A percentile compares a stretch with the other conserved stretches of the same genome.
These are phyloP conservation scores for Hesperia comma DNA, from an alignment of 2,888 invertebrate species.

Conservation along the genomic window DNA sequence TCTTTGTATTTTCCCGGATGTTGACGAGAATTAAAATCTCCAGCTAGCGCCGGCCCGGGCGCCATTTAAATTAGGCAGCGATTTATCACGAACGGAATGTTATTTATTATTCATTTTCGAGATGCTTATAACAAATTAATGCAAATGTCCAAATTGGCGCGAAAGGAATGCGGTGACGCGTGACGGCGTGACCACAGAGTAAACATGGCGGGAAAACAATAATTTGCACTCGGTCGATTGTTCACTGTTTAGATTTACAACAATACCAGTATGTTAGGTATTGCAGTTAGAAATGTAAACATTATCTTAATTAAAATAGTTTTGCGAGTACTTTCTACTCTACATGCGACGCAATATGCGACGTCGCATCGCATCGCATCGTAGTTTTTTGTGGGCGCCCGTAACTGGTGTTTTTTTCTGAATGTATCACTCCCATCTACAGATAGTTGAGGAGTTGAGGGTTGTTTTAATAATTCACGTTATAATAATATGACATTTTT, in stretches of 20 bases:
- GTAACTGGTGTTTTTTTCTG: no score
- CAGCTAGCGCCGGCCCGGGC: constrained; percentile 58
- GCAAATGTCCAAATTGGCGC: constrained; percentile 57
- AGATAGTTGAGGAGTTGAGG: no score
- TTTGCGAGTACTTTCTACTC: no score
- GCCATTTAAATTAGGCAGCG: constrained; percentile 61
- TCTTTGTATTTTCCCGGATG: constrained; percentile 48
- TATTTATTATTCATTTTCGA: constrained; percentile 57
- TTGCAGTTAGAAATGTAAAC: constrained; percentile 3
- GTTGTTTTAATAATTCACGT: no score
- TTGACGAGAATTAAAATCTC: constrained; percentile 52
- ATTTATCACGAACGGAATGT: constrained; percentile 57
- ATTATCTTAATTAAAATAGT: not conserved
- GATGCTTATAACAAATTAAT: constrained; percentile 65
- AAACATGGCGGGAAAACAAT: constrained; percentile 49
- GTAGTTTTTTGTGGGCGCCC: no score
- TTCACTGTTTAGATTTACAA: not conserved
- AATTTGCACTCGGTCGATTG: constrained; percentile 22
- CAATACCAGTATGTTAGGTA: not conserved
- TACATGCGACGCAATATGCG: no score
- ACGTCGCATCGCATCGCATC: no score
- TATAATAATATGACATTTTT: no score
- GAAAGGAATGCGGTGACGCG: constrained; percentile 62
- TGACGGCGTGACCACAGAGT: constrained; percentile 51
- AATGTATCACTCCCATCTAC: no score